Percentiles rank a stretch among this genome's conserved stretches.
Evolutionary conservation across 2,888 invertebrate species (phyloP).

Genomic region (Cheilosia soror): DNA sequence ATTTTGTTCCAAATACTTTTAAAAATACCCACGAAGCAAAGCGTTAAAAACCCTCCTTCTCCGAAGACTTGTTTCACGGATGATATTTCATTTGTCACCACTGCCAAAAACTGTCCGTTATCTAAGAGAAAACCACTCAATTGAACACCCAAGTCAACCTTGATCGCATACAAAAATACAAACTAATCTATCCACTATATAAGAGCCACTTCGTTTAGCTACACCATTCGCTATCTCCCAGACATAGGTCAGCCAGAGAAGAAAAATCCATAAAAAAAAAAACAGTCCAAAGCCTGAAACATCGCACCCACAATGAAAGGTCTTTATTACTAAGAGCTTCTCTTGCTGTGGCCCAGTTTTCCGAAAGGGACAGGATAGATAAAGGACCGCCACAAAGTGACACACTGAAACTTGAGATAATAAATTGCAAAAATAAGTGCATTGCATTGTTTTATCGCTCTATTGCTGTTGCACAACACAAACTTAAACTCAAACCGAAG

Average conservation of each 20-base stretch:
- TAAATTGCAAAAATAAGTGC: conserved; percentile 62
- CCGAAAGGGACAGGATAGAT: conserved; percentile 7
- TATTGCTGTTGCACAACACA: conserved; percentile 43
- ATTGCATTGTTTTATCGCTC: conserved; percentile 55
- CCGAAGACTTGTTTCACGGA: too few species aligned
- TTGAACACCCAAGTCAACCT: background rate
- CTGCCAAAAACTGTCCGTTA: background rate
- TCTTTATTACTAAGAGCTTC: background rate
- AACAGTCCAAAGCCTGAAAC: background rate
- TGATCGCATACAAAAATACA: background rate
- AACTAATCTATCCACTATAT: background rate
- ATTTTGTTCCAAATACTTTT: too few species aligned
- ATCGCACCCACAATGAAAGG: background rate
- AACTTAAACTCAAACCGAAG: conserved; percentile 27
- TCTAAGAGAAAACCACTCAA: background rate
- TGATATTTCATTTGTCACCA: too few species aligned
- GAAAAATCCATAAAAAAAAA: background rate
- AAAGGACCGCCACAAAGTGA: conserved; percentile 45
- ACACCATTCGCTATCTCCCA: background rate
- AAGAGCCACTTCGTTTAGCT: background rate
- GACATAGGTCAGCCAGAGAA: background rate
- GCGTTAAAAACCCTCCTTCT: too few species aligned
- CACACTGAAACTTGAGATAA: conserved; percentile 52
- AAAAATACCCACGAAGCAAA: too few species aligned
- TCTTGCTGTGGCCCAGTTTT: conserved; percentile 1